These are phyloP conservation scores for Penaeus monodon DNA, from an alignment of 2,888 invertebrate species.

Conservation along the genomic window DNA sequence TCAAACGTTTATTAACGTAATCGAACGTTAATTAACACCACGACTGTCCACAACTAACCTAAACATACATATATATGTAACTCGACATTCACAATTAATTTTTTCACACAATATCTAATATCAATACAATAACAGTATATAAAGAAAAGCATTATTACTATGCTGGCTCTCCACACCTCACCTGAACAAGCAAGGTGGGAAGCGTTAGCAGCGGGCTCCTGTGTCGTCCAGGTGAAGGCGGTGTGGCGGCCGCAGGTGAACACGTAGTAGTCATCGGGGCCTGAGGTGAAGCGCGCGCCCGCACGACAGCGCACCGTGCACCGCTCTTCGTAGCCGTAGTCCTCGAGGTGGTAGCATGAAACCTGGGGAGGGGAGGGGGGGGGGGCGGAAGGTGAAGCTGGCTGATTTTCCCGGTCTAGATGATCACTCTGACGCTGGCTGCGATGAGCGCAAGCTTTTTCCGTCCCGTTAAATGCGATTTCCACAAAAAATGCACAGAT, in stretches of 20 bases:
- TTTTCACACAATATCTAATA: too few relatives aligned
- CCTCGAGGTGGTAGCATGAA: constrained; percentile 44
- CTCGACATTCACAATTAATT: too few relatives aligned
- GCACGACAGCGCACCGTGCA: constrained; percentile 39
- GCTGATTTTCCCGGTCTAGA: too few relatives aligned
- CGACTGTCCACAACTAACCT: too few relatives aligned
- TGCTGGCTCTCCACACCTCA: background rate
- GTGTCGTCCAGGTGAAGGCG: constrained; percentile 13
- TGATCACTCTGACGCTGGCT: too few relatives aligned
- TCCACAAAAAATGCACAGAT: too few relatives aligned
- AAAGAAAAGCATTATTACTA: background rate
- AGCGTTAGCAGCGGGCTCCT: background rate
- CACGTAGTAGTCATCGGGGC: constrained; percentile 30
- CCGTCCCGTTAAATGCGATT: too few relatives aligned
- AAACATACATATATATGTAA: too few relatives aligned
- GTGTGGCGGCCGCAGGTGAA: constrained; percentile 30
- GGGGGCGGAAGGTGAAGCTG: too few relatives aligned
- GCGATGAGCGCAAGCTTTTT: too few relatives aligned
- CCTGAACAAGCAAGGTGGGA: constrained; percentile 34
- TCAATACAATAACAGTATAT: background rate
- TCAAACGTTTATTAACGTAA: too few relatives aligned
- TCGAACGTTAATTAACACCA: too few relatives aligned
- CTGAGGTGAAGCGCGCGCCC: constrained; percentile 30
- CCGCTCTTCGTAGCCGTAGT: constrained; percentile 29
- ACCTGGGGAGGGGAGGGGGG: constrained; percentile 12